Conservation (phyloP, 2,797 vertebrate genomes). For the Calcarius lapponicus region DNA sequence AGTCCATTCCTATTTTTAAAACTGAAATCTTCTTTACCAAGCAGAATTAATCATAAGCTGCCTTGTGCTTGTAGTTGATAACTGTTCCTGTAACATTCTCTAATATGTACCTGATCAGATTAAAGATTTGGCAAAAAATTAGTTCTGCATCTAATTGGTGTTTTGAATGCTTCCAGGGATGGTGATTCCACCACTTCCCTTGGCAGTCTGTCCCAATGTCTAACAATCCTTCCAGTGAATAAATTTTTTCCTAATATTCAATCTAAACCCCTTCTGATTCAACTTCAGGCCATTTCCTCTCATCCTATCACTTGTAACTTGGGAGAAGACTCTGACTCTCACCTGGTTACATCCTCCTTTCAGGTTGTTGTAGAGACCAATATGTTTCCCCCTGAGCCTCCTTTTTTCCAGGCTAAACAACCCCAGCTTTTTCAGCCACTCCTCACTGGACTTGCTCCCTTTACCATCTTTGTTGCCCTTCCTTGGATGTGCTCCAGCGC, state of each 20-base stretch:
- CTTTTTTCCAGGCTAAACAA: not conserved
- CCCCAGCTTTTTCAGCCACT: not conserved
- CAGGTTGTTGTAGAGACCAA: not conserved
- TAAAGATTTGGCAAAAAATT: conserved; percentile 14
- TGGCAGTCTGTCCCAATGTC: not conserved
- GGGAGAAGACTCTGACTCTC: not conserved
- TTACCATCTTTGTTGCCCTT: not conserved
- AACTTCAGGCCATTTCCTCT: not conserved
- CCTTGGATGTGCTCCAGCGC: not conserved
- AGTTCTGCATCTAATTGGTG: fast-evolving
- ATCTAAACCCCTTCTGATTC: not conserved
- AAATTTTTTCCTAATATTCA: not conserved
- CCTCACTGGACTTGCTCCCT: not conserved
- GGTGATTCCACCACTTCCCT: not conserved
- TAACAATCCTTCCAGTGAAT: not conserved
- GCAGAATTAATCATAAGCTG: not conserved
- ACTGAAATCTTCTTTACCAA: conserved; percentile 4
- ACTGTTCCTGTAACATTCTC: not conserved
- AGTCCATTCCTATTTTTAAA: not conserved
- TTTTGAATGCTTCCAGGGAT: not conserved
- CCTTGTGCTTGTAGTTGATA: not conserved
- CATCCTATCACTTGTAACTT: fast-evolving
- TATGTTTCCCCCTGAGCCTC: not conserved
- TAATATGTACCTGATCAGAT: conserved; percentile 20
- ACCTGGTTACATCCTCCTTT: not conserved